A percentile compares a stretch with the other conserved stretches of the same genome.
phyloP scores from a whole-genome alignment of 2,113 vertebrate genomes.

The Mesoclemmys tuberculata region DNA sequence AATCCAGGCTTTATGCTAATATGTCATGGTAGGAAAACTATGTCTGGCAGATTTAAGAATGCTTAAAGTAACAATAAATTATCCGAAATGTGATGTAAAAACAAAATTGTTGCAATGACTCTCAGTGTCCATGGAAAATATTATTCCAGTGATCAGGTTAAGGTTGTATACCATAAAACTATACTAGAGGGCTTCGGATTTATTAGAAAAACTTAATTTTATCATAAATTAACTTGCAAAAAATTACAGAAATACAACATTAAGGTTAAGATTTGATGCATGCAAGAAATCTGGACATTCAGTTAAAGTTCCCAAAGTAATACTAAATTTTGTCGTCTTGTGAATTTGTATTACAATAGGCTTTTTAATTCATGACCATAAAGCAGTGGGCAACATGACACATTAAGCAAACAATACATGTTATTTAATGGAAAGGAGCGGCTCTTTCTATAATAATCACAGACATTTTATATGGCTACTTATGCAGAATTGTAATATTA shows the following conservation, averaged over 20 bases:
- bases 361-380: neutral
- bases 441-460: neutral
- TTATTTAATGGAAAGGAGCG: neutral
- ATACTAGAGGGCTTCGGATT: slow-evolving; percentile 16
- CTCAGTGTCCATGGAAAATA: neutral
- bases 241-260: neutral
- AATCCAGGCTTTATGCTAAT: neutral
- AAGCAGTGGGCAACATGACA: neutral
- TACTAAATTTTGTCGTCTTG: neutral
- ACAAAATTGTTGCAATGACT: neutral
- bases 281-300: slow-evolving; percentile 7
- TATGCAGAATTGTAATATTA: neutral
- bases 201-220: slow-evolving; percentile 11
- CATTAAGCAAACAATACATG: neutral
- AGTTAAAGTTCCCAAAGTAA: neutral
- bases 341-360: neutral
- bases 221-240: neutral
- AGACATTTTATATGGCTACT: neutral
- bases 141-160: neutral
- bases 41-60: neutral
- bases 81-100: neutral
- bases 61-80: neutral
- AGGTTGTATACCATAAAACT: neutral
- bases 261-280: neutral
- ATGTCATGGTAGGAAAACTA: neutral